A percentile compares a stretch with the other conserved stretches of the same genome.
These are phyloP conservation scores for Urocitellus parryii DNA, from an alignment of 2,113 vertebrate genomes.

Conservation along the genomic window DNA sequence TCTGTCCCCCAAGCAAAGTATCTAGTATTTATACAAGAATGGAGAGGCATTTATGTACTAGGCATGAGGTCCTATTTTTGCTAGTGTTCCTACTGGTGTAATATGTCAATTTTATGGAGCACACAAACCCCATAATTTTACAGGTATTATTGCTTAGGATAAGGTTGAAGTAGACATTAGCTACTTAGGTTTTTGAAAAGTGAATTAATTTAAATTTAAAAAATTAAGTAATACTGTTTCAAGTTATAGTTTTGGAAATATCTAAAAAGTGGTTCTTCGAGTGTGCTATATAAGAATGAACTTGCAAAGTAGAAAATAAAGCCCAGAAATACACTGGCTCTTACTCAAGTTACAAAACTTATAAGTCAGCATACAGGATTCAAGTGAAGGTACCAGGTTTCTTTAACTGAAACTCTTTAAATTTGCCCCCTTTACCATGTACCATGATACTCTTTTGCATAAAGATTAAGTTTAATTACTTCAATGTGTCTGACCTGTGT, in stretches of 20 bases:
- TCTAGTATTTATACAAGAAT: neutral
- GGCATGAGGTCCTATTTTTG: neutral
- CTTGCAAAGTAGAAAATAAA: constrained; percentile 37
- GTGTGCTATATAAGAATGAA: neutral
- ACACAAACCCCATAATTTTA: neutral
- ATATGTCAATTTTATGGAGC: neutral
- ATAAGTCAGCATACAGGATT: neutral
- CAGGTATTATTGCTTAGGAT: neutral
- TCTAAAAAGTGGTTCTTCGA: neutral
- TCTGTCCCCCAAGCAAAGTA: neutral
- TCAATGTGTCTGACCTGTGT: neutral
- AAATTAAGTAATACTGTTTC: constrained; percentile 30
- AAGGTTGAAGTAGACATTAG: neutral
- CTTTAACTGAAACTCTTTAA: neutral
- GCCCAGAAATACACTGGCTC: neutral
- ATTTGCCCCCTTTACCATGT: neutral
- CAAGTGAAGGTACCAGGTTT: neutral
- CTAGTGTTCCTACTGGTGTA: neutral
- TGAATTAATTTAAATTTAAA: constrained; percentile 54
- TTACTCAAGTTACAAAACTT: too few relatives aligned
- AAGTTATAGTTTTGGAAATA: neutral
- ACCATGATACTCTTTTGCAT: neutral
- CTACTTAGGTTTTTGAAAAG: neutral
- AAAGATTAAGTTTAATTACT: neutral
- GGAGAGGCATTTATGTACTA: neutral